Base-by-base conservation (phyloP, 2,113 vertebrate genomes). In the Serinus canaria region DNA sequence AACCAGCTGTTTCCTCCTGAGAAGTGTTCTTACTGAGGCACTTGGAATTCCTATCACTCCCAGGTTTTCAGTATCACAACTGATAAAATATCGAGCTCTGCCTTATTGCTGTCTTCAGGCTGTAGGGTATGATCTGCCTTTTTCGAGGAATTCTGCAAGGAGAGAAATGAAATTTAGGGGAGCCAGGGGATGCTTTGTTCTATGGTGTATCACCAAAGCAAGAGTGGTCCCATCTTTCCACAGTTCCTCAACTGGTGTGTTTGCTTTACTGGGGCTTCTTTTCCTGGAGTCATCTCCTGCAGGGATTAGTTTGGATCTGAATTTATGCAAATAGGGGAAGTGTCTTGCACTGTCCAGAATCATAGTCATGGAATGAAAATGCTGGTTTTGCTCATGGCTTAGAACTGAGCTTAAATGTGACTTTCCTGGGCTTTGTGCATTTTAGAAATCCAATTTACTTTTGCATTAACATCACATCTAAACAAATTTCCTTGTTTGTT, bases 401-500 rank as follows among this genome's bases (percentile, higher is more conserved):
- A 70, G 27, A 91, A 52, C 28, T 39, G 63, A 89, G 30, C 18
- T 66, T 83, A 90, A 58, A 53, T 67, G 56, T 3, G 5, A 76
- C 33, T 79, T 91, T 89, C 62, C 66, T 43, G 43, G 28, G 50
- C 63, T 53, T 62, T 69, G 63, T 90, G 35, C 70, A 55, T 83
- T 84, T 79, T 41, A 80, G 76, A 92, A 83, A 56, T 52, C 24
- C 82, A 78, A 76, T 84, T 94, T 94, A n/a, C 53, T 74, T 89
- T 91, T 72, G 28, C 41, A n/a, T 83, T 89, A 82, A 10, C 35
- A 56, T 82, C 17, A 9, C 49, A 56, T 94, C 62, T 76, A 33
- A 78, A 59, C 28, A 31, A 75, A 64, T 87, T 78, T 94, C 80
- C 37, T 73, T 92, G 27, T 86, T 88, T 70, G 46, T 13, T 70